A percentile compares a stretch with the other conserved stretches of the same genome.
Evolutionary conservation across 2,113 vertebrate genomes (phyloP).

Genomic region (Tenrec ecaudatus): DNA sequence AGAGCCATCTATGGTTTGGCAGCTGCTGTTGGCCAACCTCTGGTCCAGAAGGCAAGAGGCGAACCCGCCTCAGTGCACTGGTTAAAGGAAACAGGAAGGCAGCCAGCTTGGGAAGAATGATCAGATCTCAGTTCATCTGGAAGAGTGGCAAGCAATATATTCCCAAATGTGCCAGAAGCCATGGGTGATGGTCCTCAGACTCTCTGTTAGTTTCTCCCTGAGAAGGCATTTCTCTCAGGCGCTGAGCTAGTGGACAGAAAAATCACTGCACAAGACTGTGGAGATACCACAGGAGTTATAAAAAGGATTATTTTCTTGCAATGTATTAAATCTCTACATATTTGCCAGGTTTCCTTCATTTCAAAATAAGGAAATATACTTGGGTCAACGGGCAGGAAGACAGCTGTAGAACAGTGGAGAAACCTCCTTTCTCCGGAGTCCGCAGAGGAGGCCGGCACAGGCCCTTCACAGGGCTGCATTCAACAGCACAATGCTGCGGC

Average conservation of each 20-base stretch:
- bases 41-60: not conserved
- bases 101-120: not conserved
- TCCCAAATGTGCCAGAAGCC: not conserved
- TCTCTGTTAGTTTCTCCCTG: not conserved
- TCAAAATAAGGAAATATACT: constrained; percentile 32
- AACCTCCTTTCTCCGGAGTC: not conserved
- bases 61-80: not conserved
- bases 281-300: not conserved
- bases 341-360: constrained; percentile 60
- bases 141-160: not conserved
- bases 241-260: not conserved
- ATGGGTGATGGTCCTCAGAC: not conserved
- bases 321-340: not conserved
- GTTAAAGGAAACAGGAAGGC: not conserved
- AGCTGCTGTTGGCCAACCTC: no score
- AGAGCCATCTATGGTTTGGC: no score
- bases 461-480: constrained; percentile 43
- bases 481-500: constrained; percentile 60
- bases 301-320: constrained; percentile 22
- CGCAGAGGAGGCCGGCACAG: constrained; percentile 46
- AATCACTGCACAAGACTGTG: not conserved
- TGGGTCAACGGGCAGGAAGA: constrained; percentile 33
- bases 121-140: not conserved
- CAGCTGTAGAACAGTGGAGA: constrained; percentile 17
- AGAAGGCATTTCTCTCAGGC: constrained; percentile 24